Evolutionary conservation across 2,888 invertebrate genomes (phyloP).

Genomic region (Conops quadrifasciatus): DNA sequence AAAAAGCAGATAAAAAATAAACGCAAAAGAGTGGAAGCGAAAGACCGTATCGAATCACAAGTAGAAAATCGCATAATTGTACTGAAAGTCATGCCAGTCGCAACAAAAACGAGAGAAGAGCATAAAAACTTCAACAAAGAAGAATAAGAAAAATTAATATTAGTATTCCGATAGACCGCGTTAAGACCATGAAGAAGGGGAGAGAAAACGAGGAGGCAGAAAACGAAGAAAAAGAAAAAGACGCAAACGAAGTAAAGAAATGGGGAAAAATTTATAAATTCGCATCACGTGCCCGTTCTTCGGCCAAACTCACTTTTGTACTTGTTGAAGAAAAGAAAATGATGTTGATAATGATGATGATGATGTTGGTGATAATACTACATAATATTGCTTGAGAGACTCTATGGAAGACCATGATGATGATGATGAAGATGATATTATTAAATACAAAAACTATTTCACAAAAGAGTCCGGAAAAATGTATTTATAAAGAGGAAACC

Average conservation of each 20-base stretch:
- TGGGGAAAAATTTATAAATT: slow-evolving; percentile 1
- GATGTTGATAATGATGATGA: too few species aligned
- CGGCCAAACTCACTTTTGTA: neutral
- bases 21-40: neutral
- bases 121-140: neutral
- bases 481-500: neutral
- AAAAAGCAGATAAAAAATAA: neutral
- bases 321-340: too few species aligned
- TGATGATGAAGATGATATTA: neutral
- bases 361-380: too few species aligned
- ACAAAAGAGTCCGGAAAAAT: neutral
- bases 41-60: slow-evolving; percentile 8
- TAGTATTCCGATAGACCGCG: neutral
- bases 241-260: neutral
- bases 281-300: slow-evolving; percentile 9
- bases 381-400: too few species aligned
- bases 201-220: slow-evolving; percentile 7
- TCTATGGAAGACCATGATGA: neutral
- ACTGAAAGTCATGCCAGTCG: neutral
- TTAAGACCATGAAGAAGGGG: neutral
- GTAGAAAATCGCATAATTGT: slow-evolving; percentile 10
- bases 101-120: neutral
- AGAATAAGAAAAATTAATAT: neutral
- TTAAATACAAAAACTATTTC: slow-evolving; percentile 11
- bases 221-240: slow-evolving; percentile 2